These are phyloP conservation scores for Caenorhabditis panamensis DNA, from an alignment of 2,888 invertebrate species.

Conservation along the genomic window DNA sequence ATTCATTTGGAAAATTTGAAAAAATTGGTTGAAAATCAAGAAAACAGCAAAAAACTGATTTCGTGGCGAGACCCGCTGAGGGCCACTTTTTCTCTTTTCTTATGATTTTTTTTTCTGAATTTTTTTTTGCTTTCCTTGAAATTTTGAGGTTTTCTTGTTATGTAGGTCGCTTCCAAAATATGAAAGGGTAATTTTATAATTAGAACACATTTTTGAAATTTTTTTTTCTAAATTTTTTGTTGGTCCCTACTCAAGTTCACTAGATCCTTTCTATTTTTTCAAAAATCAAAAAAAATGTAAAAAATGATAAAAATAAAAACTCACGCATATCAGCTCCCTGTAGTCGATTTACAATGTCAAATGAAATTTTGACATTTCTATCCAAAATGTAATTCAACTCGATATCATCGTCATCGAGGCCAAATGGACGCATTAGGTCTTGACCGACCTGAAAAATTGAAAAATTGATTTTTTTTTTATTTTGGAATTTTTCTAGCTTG, in stretches of 20 bases:
- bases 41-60: too few relatives aligned
- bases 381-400: constrained; percentile 73
- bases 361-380: constrained; percentile 69
- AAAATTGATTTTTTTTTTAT: too few relatives aligned
- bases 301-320: too few relatives aligned
- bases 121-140: too few relatives aligned
- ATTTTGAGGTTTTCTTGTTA: too few relatives aligned
- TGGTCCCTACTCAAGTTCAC: too few relatives aligned
- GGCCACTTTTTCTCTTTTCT: too few relatives aligned
- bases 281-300: background rate
- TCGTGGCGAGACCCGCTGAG: too few relatives aligned
- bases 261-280: background rate
- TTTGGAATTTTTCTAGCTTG: too few relatives aligned
- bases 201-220: background rate
- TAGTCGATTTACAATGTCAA: constrained; percentile 68
- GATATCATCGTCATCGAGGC: constrained; percentile 73
- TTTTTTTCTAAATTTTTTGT: background rate
- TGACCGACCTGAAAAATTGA: constrained; percentile 63
- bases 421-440: constrained; percentile 75
- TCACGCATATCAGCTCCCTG: constrained; percentile 63
- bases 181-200: background rate
- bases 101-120: constrained; percentile 4
- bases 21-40: too few relatives aligned
- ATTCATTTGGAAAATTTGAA: too few relatives aligned
- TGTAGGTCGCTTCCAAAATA: too few relatives aligned